These are phyloP conservation scores for Plectrocnemia conspersa DNA, from an alignment of 1,140 invertebrate genomes.

Conservation along the genomic window DNA sequence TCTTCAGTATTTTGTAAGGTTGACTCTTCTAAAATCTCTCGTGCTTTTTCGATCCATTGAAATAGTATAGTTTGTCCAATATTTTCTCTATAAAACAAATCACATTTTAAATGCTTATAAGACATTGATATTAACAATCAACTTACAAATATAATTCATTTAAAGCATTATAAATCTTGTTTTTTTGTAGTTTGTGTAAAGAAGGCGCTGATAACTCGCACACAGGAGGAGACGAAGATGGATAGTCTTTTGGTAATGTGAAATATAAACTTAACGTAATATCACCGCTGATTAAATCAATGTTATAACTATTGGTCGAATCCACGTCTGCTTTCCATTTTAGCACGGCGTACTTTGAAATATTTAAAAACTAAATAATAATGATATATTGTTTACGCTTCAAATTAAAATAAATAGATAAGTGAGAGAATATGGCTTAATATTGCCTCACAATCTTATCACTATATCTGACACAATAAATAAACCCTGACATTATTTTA, in stretches of 20 bases:
- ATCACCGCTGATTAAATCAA: constrained; percentile 50
- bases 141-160: constrained; percentile 66
- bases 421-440: too few species aligned
- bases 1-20: constrained; percentile 27
- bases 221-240: constrained; percentile 58
- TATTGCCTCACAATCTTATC: too few species aligned
- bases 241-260: constrained; percentile 61
- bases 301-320: too few species aligned
- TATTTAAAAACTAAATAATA: too few species aligned
- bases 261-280: constrained; percentile 55
- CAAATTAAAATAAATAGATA: too few species aligned
- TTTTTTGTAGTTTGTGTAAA: constrained; percentile 56
- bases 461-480: too few species aligned
- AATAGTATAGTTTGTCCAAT: constrained; percentile 67
- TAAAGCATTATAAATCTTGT: constrained; percentile 52
- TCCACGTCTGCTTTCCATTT: too few species aligned
- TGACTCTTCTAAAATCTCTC: constrained; percentile 56
- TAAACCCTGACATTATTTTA: too few species aligned
- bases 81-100: constrained; percentile 57
- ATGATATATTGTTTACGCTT: too few species aligned
- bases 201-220: constrained; percentile 71
- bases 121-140: constrained; percentile 30
- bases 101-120: constrained; percentile 27
- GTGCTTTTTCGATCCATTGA: constrained; percentile 70
- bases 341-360: too few species aligned